Conservation (phyloP, 2,113 vertebrate genomes). For the Empidonax alnorum region DNA sequence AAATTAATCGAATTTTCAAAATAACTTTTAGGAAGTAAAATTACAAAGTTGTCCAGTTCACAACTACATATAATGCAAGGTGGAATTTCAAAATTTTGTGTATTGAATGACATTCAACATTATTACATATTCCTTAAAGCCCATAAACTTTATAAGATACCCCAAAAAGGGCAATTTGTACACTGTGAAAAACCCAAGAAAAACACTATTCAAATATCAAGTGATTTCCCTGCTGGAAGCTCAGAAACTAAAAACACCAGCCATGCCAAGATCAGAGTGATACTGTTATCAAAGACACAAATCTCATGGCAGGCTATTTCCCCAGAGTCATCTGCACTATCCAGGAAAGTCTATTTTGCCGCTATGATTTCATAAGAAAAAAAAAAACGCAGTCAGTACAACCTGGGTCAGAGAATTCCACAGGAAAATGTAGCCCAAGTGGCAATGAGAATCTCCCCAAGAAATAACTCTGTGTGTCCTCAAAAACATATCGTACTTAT, state of each 20-base stretch:
- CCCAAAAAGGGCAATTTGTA: neutral
- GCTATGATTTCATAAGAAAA: neutral
- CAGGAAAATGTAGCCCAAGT: neutral
- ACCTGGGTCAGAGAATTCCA: neutral
- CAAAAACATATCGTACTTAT: neutral
- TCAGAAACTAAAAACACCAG: neutral
- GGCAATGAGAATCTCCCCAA: neutral
- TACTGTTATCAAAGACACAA: neutral
- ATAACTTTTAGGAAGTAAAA: neutral
- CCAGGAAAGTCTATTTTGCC: neutral
- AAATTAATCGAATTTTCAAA: neutral
- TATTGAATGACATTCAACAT: neutral
- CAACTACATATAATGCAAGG: neutral
- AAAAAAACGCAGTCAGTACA: neutral
- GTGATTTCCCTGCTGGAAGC: neutral
- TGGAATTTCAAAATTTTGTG: neutral
- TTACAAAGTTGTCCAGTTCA: neutral
- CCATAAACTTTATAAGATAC: neutral
- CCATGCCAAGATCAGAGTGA: neutral
- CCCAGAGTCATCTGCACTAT: neutral
- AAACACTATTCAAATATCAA: neutral
- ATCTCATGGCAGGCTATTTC: neutral
- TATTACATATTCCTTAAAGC: neutral
- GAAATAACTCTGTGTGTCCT: neutral
- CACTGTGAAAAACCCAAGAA: neutral